Base-by-base conservation (phyloP, 2,888 invertebrate genomes). In the Amiota communis region DNA sequence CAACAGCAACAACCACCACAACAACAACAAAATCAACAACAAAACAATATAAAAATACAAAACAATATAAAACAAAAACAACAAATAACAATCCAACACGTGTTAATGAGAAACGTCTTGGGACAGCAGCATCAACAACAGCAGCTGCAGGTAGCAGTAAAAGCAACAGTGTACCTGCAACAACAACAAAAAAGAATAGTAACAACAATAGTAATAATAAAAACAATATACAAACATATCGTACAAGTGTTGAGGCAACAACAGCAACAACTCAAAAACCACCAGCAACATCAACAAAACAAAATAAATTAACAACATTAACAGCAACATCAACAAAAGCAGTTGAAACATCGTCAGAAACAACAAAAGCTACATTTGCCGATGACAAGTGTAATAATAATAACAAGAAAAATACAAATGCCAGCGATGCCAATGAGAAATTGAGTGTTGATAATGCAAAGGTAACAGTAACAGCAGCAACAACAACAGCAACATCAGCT, bases 181-280 rank as follows among this genome's bases (percentile, higher is more conserved):
- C 73, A 71, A 23, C 76, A 75, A 70, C 79, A 78, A 82, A 79
- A 76, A 86, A 81, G 79, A 86, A 84, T 61, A 36, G 36, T 36
- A 79, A 77, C 73, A 74, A 68, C 74, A 78, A n/a, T n/a, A n/a
- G n/a, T n/a, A 86, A 84, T 61, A 36, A 6, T 36, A 79, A 77
- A 72, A 74, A 68, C 74, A 78, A 74, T 49, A 47, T 56, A 79
- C 83, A 81, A 80, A 84, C 87, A 87, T 87, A 87, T 87, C 86
- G 86, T 78, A 79, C 72, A 75, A 75, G 76, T 77, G 72, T 71
- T 75, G 70, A 75, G 74, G 59, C 73, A 77, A 73, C 78, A 75
- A 81, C 79, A 68, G 77, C 49, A 3, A 2, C 17, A 48, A 61
- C 78, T 53, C 80, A 80, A 59, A 80, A 80, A 74, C 75, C 76